Evolutionary conservation across 1,140 invertebrate species (phyloP).

Genomic region (Drosophila nikananu): DNA sequence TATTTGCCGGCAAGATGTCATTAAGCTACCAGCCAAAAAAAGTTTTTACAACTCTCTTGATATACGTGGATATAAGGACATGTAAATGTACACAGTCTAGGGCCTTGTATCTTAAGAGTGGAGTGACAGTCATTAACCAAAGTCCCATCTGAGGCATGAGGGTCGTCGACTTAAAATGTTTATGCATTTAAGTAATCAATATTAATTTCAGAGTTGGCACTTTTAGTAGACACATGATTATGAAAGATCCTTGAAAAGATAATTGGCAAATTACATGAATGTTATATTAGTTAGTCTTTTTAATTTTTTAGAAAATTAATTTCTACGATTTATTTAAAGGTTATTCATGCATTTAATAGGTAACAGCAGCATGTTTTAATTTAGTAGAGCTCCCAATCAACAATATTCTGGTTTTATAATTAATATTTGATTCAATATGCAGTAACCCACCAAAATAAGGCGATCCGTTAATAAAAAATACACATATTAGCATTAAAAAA

Average conservation of each 20-base stretch:
- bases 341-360: no score
- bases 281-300: not conserved
- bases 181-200: conserved; percentile 19
- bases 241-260: not conserved
- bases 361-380: no score
- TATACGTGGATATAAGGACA: not conserved
- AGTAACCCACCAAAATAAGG: no score
- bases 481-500: not conserved
- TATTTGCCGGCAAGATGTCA: conserved; percentile 23
- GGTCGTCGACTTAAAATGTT: not conserved
- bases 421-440: not conserved
- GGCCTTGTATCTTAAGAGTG: conserved; percentile 6
- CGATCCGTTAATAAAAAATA: not conserved
- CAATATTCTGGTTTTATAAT: not conserved
- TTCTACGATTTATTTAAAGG: no score
- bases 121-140: conserved; percentile 24
- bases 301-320: no score
- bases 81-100: not conserved
- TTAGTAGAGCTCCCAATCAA: not conserved
- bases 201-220: conserved; percentile 17
- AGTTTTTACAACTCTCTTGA: conserved; percentile 12
- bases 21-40: conserved; percentile 23
- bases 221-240: not conserved
- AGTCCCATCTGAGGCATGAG: not conserved
- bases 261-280: not conserved